Evolutionary conservation across 2,113 vertebrate genomes (phyloP).

Genomic region (Cebus imitator): DNA sequence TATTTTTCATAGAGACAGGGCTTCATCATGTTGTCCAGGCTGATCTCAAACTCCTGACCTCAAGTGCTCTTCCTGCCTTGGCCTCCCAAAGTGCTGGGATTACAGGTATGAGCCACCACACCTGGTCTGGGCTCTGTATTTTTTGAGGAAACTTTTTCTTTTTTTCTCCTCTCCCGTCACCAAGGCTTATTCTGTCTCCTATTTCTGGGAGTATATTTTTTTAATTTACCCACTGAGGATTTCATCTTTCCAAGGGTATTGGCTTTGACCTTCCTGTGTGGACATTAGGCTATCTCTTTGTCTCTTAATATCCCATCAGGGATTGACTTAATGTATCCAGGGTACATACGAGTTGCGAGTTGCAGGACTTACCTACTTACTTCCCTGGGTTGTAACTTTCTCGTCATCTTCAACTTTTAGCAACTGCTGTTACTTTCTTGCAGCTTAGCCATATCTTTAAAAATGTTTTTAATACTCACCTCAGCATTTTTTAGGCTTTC

Average conservation of each 20-base stretch:
- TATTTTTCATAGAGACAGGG: no score
- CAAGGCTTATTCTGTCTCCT: neutral
- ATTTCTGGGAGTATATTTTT: neutral
- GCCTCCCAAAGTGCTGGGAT: no score
- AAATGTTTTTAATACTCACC: neutral
- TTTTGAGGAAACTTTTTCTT: neutral
- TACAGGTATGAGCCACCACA: no score
- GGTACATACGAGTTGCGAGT: neutral
- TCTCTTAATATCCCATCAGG: neutral
- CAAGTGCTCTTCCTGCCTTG: no score
- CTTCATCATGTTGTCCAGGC: no score
- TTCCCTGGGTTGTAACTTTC: neutral
- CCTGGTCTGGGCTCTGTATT: neutral
- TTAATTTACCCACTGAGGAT: neutral
- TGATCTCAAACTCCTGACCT: no score
- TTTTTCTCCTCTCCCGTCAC: neutral
- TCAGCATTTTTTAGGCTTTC: neutral
- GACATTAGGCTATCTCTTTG: neutral
- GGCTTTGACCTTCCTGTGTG: neutral
- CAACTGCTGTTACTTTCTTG: neutral
- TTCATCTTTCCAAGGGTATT: neutral
- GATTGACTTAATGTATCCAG: neutral
- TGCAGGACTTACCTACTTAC: neutral
- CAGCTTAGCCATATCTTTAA: neutral
- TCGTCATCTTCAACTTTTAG: constrained; percentile 18